A percentile compares a stretch with the other conserved stretches of the same genome.
Evolutionary conservation across 2,888 invertebrate genomes (phyloP).

Genomic region (Scaeva pyrastri): DNA sequence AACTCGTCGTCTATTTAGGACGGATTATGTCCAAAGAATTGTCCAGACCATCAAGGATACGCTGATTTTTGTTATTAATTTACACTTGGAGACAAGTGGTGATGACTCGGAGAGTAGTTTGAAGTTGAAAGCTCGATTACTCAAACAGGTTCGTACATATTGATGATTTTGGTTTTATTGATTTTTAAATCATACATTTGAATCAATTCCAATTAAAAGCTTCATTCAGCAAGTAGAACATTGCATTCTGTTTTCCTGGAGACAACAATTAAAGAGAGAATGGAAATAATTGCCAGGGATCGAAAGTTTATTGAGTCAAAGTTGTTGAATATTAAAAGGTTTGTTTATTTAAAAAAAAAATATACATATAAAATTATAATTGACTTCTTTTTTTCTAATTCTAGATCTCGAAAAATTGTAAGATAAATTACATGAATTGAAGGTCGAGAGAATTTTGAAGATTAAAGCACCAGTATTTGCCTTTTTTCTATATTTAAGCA

Average conservation of each 20-base stretch:
- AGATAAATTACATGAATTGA: too few relatives aligned
- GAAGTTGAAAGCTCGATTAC: conserved; percentile 81
- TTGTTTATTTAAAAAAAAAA: background rate
- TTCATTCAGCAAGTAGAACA: conserved; percentile 80
- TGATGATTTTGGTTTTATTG: background rate
- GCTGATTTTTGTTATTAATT: conserved; percentile 81
- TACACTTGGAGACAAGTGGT: conserved; percentile 80
- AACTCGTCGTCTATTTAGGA: conserved; percentile 91
- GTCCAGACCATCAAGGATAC: conserved; percentile 84
- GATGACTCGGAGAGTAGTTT: conserved; percentile 79
- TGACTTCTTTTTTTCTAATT: background rate
- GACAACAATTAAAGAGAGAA: conserved; percentile 80
- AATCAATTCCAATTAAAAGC: conserved; percentile 75
- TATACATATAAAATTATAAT: conserved; percentile 1
- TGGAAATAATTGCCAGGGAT: conserved; percentile 82
- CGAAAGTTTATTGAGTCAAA: conserved; percentile 81
- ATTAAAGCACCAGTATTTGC: too few relatives aligned
- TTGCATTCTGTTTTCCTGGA: conserved; percentile 81
- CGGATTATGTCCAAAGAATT: conserved; percentile 91
- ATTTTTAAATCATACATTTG: background rate
- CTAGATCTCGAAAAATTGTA: too few relatives aligned
- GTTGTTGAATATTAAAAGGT: conserved; percentile 76
- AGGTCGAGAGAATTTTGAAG: too few relatives aligned
- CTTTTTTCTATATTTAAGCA: too few relatives aligned
- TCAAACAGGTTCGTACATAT: conserved; percentile 80